Conservation (phyloP, 2,888 invertebrate genomes). For the Tipula vernalis region DNA sequence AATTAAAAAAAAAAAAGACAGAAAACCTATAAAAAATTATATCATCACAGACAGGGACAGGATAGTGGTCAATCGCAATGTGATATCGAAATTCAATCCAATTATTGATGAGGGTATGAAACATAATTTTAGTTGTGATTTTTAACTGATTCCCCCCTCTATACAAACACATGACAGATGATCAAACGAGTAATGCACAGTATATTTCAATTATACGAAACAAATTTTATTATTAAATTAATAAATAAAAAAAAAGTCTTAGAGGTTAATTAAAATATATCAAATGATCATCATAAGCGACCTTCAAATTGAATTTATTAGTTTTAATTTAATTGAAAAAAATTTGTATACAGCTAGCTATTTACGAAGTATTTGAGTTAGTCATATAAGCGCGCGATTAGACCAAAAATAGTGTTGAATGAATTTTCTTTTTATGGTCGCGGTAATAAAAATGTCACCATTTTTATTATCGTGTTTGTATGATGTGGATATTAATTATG, state of each 20-base stretch:
- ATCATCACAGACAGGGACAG: neutral
- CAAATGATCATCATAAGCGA: neutral
- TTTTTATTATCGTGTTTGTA: neutral
- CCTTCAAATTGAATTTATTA: slow-evolving; percentile 9
- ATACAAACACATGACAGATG: neutral
- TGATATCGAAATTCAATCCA: neutral
- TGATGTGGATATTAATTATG: neutral
- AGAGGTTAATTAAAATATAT: neutral
- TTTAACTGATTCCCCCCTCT: neutral
- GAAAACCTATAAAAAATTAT: no score
- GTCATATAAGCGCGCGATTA: neutral
- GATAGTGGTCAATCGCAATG: slow-evolving; percentile 4
- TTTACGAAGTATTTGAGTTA: neutral
- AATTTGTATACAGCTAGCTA: neutral
- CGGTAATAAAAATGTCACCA: neutral
- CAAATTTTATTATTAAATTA: neutral
- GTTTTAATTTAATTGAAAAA: slow-evolving; percentile 8
- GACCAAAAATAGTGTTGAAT: neutral
- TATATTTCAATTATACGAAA: neutral
- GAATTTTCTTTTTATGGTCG: neutral
- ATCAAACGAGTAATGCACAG: neutral
- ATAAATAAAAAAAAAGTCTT: neutral
- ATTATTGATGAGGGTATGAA: neutral
- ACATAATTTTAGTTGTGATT: neutral
- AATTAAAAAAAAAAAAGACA: neutral